Evolutionary conservation across 2,797 vertebrate species (phyloP).

Genomic region (Xyrichtys novacula): DNA sequence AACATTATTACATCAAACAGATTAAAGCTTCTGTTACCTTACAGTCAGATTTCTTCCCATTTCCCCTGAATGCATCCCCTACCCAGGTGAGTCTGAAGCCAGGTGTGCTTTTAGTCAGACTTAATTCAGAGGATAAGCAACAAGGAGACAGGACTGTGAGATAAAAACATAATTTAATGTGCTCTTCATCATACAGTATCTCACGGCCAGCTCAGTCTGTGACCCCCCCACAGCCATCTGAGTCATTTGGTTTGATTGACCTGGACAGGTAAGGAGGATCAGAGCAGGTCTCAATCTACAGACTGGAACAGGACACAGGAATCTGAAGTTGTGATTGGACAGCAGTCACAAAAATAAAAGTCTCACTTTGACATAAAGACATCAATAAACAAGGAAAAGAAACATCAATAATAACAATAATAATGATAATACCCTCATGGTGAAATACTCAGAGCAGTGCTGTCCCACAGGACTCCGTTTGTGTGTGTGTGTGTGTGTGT

Average conservation of each 20-base stretch:
- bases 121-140: too few relatives aligned
- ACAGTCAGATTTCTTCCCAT: too few relatives aligned
- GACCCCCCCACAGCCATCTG: neutral
- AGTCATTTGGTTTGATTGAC: constrained; percentile 9
- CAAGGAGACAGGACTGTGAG: neutral
- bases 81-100: too few relatives aligned
- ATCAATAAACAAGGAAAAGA: constrained; percentile 23
- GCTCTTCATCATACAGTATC: constrained; percentile 18
- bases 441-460: constrained; percentile 28
- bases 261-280: constrained; percentile 1
- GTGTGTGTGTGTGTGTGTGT: neutral
- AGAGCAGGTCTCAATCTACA: constrained; percentile 22
- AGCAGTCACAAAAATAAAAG: constrained; percentile 33
- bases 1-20: too few relatives aligned
- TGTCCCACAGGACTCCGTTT: neutral
- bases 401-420: too few relatives aligned
- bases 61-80: too few relatives aligned
- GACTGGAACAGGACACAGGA: neutral
- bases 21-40: too few relatives aligned
- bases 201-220: neutral
- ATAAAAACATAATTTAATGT: constrained; percentile 52
- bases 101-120: too few relatives aligned
- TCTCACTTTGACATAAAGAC: constrained; percentile 20
- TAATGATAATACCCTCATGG: constrained; percentile 49
- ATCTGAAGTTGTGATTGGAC: neutral